phyloP scores from a whole-genome alignment of 1,140 invertebrate species.

The Musca domestica region DNA sequence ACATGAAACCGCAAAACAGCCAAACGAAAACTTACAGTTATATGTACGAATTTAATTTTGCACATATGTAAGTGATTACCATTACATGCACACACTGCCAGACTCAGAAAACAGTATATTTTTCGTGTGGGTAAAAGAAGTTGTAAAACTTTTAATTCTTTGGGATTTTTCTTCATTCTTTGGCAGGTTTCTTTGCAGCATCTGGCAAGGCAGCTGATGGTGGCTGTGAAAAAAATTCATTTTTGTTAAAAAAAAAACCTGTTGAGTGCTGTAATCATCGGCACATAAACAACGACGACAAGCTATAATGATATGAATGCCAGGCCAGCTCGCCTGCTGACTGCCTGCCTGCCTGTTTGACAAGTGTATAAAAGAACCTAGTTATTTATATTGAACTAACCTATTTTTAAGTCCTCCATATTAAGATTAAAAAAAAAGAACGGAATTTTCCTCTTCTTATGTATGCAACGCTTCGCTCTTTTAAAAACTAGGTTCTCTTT shows the following conservation, averaged over 20 bases:
- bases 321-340: no score
- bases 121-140: neutral
- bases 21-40: conserved; percentile 1
- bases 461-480: no score
- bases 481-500: no score
- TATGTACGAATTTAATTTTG: conserved; percentile 5
- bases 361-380: neutral
- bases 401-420: conserved; percentile 15
- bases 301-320: no score
- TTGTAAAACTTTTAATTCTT: neutral
- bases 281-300: no score
- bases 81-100: no score
- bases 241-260: conserved; percentile 8
- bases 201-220: neutral
- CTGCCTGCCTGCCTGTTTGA: no score
- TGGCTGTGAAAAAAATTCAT: conserved; percentile 7
- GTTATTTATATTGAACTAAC: conserved; percentile 16
- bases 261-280: neutral
- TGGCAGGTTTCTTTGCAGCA: neutral
- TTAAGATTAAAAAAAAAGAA: neutral
- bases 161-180: neutral
- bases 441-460: neutral
- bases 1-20: neutral
- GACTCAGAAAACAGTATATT: no score
- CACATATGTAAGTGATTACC: no score